These are phyloP conservation scores for Laothoe populi DNA, from an alignment of 2,888 invertebrate genomes.

Conservation along the genomic window DNA sequence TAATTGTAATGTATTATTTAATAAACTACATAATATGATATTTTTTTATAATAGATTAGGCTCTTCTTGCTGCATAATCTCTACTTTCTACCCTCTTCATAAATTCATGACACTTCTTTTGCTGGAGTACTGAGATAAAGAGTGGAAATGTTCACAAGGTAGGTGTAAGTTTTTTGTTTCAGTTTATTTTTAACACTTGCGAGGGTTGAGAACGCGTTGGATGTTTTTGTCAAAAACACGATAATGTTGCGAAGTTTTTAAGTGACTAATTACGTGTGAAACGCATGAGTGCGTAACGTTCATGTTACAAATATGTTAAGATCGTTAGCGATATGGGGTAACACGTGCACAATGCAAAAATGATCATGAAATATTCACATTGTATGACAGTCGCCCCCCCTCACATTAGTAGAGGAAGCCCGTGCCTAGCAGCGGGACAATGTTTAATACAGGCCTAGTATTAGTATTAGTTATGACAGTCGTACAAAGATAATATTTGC, in stretches of 20 bases:
- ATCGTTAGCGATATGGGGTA: not conserved
- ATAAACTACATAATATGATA: not conserved
- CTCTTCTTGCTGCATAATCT: constrained; percentile 11
- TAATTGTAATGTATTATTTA: too few species aligned
- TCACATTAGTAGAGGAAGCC: too few species aligned
- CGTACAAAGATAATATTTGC: too few species aligned
- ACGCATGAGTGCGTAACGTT: not conserved
- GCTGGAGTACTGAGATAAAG: constrained; percentile 49
- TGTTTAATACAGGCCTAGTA: too few species aligned
- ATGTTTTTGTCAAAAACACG: constrained; percentile 34
- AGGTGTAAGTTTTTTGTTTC: constrained; percentile 57
- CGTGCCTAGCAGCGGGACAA: too few species aligned
- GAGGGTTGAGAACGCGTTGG: constrained; percentile 37
- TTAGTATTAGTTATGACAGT: too few species aligned
- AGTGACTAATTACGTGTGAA: constrained; percentile 30
- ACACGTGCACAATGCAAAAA: not conserved
- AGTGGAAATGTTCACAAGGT: constrained; percentile 69
- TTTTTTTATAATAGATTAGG: not conserved
- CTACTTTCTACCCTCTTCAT: constrained; percentile 44
- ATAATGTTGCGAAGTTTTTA: constrained; percentile 36
- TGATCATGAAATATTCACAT: not conserved
- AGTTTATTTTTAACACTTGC: constrained; percentile 56
- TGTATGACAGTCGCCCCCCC: too few species aligned
- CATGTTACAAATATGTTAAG: not conserved
- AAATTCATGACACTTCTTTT: constrained; percentile 34